phyloP scores from a whole-genome alignment of 2,888 invertebrate species.

The Sialis lutaria region DNA sequence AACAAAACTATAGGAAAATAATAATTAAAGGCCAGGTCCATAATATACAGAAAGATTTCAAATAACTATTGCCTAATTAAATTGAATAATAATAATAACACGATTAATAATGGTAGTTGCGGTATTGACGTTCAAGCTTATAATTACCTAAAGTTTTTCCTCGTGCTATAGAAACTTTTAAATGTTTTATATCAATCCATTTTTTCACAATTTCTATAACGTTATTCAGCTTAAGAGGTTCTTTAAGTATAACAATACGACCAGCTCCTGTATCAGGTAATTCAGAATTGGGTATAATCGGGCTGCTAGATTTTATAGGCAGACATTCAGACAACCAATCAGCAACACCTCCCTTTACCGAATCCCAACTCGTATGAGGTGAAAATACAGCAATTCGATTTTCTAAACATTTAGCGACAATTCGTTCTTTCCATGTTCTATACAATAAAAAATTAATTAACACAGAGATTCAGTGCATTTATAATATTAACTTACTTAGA shows the following conservation, averaged over 20 bases:
- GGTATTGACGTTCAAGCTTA: background rate
- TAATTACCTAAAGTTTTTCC: conserved; percentile 21
- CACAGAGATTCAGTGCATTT: background rate
- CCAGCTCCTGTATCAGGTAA: conserved; percentile 33
- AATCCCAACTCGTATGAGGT: conserved; percentile 86
- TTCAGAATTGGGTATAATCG: conserved; percentile 21
- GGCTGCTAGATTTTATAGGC: conserved; percentile 21
- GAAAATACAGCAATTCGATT: conserved; percentile 79
- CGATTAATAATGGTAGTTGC: background rate
- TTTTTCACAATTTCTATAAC: conserved; percentile 50
- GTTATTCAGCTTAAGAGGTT: conserved; percentile 33
- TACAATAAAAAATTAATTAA: conserved; percentile 10
- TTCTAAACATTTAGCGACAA: conserved; percentile 63
- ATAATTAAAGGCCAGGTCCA: too few species aligned
- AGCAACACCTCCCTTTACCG: conserved; percentile 68
- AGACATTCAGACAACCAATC: conserved; percentile 80
- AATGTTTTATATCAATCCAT: conserved; percentile 45
- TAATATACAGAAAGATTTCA: too few species aligned
- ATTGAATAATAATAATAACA: background rate
- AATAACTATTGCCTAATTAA: too few species aligned
- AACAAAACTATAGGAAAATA: too few species aligned
- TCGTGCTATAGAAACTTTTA: conserved; percentile 53
- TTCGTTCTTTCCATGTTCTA: conserved; percentile 62
- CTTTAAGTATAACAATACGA: conserved; percentile 32
- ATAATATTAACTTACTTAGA: conserved; percentile 38